Evolutionary conservation across 2,888 invertebrate species (phyloP), one percentile per base, ranked within the genome.

Genomic region (Linnaemya vulpina): DNA sequence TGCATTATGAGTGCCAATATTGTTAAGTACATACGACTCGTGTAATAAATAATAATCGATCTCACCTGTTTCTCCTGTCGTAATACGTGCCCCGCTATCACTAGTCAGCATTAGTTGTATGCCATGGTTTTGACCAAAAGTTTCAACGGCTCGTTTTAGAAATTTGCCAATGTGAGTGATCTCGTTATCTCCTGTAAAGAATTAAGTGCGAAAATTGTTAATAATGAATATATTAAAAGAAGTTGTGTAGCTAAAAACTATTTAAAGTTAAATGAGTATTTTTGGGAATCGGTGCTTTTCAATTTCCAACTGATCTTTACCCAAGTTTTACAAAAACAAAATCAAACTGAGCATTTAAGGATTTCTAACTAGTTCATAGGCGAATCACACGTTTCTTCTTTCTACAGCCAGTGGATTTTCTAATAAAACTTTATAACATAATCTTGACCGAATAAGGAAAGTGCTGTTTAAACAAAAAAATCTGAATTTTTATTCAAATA

Each of bases 101-200:
- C 88, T 88, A n/a, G 89, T 88, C 38, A 92, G 73, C 3, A 89
- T 84, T 78, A 92, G 35, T 86, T 91, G 90, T 20, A 92, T 22
- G n/a, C 89, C 92, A 86, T 92, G 92, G 83, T 89, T 89, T 53
- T 90, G 89, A 0, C 91, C 90, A 46, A 92, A 92, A 1, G 89
- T 88, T 87, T 92, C 90, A 1, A 89, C 73, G 3, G 90, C 89
- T 1, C 92, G 88, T 85, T 92, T 90, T 0, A 92, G 86, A 84
- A 92, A 92, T 87, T 91, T 92, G 8, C 88, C 84, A 62, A 91
- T 88, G 53, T 87, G 89, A 38, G 88, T 87, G 40, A 91, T 53
- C 81, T 92, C 92, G 58, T 83, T 90, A 86, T 92, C 92, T 43
- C 89, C 92, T 77, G 67, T 11, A 70, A 53, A 30, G 11, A 74